Evolutionary conservation across 2,797 vertebrate species (phyloP).

Genomic region (Myotis planiceps): DNA sequence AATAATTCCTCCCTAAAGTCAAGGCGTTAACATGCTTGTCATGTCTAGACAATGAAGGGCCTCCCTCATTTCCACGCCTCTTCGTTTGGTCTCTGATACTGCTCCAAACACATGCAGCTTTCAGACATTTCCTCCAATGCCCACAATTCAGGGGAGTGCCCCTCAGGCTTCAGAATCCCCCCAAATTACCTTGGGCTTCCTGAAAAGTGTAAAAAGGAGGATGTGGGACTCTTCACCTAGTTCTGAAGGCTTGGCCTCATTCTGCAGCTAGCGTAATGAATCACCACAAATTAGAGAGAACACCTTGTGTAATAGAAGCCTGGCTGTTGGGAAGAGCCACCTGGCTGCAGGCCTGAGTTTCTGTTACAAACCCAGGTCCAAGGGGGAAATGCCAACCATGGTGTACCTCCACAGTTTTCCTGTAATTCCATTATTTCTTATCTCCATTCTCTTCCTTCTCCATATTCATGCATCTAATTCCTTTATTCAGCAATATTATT

Average conservation of each 20-base stretch:
- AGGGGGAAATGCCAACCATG: neutral
- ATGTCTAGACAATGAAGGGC: neutral
- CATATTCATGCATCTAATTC: neutral
- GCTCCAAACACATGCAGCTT: neutral
- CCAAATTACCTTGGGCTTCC: neutral
- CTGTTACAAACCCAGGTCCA: neutral
- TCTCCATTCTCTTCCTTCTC: neutral
- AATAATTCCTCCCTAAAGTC: neutral
- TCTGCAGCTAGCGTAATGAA: conserved; percentile 15
- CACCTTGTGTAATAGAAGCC: conserved; percentile 2
- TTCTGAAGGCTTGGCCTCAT: neutral
- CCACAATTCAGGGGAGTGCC: neutral
- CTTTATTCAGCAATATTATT: neutral
- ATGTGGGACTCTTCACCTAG: neutral
- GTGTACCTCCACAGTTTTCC: neutral
- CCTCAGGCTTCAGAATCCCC: neutral
- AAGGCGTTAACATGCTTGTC: neutral
- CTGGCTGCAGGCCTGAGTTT: neutral
- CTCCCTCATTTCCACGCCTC: neutral
- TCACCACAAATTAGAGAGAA: neutral
- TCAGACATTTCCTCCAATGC: neutral
- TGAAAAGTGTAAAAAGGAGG: neutral
- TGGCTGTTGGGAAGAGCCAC: conserved; percentile 16
- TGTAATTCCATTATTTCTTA: neutral
- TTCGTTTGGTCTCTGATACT: neutral